Base-by-base conservation (phyloP, 2,888 invertebrate species). In the Byasa hedistus region DNA sequence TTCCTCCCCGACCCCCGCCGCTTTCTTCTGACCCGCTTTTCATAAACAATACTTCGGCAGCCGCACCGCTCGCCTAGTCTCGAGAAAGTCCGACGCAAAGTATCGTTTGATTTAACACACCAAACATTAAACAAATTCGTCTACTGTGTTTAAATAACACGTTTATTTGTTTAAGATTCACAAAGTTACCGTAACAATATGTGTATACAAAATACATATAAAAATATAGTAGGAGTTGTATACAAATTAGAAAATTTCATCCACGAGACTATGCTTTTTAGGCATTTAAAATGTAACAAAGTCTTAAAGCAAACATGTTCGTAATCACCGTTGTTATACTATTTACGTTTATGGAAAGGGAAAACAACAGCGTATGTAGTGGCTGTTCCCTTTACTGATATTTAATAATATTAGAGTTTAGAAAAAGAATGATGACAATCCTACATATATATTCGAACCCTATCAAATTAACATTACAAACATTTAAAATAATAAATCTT, bases 11-110 rank as follows among this genome's bases (percentile, higher is more conserved):
- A 1, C 52, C 44, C 82, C 86, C 77, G 80, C 84, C 82, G 88
- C 90, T 91, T 90, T 91, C 91, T 87, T 89, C 82, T 91, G 91
- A 90, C 91, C 91, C 87, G 85, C 89, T 91, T 91, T 90, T 89
- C 87, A 83, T 84, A 87, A 89, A 91, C 91, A 91, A 91, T 91
- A 91, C 90, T 87, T 82, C 82, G 84, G 79, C 84, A 83, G 79
- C 75, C 77, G 75, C 77, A 75, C 78, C 79, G 80, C 73, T 81
- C 82, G 84, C 79, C 79, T 74, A 76, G 77, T 75, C 79, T 75
- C 87, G 89, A 85, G 91, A 91, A 91, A 91, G 91, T 81, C 81
- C 85, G 83, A 85, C 84, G 85, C 63, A 75, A 74, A 73, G 69
- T 69, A 70, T 73, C 69, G 69, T 70, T 70, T 72, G 71, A 69